Evolutionary conservation across 35 echinoderm and acorn worm genomes (phyloP), one percentile per base, ranked within the genome.

Genomic region (Diadema setosum): DNA sequence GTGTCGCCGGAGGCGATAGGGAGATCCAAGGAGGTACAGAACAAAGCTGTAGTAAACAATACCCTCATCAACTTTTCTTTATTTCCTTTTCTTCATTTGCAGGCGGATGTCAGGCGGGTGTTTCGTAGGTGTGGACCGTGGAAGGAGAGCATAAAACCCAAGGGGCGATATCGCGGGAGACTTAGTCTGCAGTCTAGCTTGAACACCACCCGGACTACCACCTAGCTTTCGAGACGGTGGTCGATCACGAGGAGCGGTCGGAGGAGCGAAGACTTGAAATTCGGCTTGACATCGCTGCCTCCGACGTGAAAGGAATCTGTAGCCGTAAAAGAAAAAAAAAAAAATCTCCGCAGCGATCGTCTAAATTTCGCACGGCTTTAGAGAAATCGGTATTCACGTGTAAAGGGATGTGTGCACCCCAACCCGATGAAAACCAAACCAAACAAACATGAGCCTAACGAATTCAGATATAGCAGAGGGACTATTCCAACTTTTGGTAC

Each of bases 61-160:
- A n/a, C n/a, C n/a, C n/a, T n/a, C n/a, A n/a, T n/a, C n/a, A n/a
- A n/a, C n/a, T n/a, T n/a, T n/a, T n/a, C 11, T 29, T 83, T 34
- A 32, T 56, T 15, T 83, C 45, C 7, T 83, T 56, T 57, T 0
- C 2, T 25, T 4, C 8, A 36, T 4, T 16, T 27, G 16, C 41
- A 87, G 85, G 85, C 85, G 23, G 85, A 87, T 50, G 23, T 87
- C 24, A 67, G 85, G 8, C 85, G 85, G 25, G 42, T 87, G 21
- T 74, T 87, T 46, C 85, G 69, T 65, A 61, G 65, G 23, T 87
- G 85, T 35, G 65, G 65, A 3, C 85, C 85, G 2, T 87, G 85
- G 39, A 87, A 65, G 31, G 85, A 87, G 63, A 87, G 45, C 18
- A 46, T 75, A 3, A 87, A 49, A n/a, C 85, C 64, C 4, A 65